These are phyloP conservation scores for Urocynchramus pylzowi DNA, from an alignment of 2,113 vertebrate genomes.

Conservation along the genomic window DNA sequence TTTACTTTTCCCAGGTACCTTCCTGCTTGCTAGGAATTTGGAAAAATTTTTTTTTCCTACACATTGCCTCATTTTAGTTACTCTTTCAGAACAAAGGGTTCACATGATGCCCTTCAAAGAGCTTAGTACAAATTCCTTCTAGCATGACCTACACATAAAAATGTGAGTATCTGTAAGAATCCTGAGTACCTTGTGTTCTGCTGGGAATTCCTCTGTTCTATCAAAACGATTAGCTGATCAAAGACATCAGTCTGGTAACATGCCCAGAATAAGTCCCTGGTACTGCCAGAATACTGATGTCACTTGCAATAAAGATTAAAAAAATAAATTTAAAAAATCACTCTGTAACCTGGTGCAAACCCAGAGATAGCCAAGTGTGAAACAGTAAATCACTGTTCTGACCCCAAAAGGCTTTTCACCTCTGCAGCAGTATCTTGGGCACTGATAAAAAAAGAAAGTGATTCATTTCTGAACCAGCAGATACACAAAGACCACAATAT, in stretches of 20 bases:
- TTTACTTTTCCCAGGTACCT: not conserved
- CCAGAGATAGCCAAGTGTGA: not conserved
- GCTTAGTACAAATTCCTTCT: not conserved
- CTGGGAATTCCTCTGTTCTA: not conserved
- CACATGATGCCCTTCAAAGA: not conserved
- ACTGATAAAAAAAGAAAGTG: conserved; percentile 37
- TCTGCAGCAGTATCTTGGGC: not conserved
- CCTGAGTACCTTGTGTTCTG: not conserved
- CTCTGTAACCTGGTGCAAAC: not conserved
- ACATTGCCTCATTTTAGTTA: not conserved
- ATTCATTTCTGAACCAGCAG: conserved; percentile 30
- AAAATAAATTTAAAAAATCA: not conserved
- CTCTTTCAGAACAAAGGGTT: not conserved
- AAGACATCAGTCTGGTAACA: conserved; percentile 32
- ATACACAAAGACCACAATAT: not conserved
- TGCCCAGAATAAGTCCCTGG: not conserved
- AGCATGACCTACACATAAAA: not conserved
- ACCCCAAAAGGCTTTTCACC: not conserved
- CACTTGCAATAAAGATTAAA: not conserved
- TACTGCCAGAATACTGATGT: not conserved
- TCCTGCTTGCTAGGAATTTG: not conserved
- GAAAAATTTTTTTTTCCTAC: not conserved
- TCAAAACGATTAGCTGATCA: conserved; percentile 34
- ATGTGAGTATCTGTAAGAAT: not conserved
- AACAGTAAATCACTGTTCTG: not conserved